These are phyloP conservation scores for Todiramphus chloris DNA, from an alignment of 2,113 vertebrate genomes.

Conservation along the genomic window DNA sequence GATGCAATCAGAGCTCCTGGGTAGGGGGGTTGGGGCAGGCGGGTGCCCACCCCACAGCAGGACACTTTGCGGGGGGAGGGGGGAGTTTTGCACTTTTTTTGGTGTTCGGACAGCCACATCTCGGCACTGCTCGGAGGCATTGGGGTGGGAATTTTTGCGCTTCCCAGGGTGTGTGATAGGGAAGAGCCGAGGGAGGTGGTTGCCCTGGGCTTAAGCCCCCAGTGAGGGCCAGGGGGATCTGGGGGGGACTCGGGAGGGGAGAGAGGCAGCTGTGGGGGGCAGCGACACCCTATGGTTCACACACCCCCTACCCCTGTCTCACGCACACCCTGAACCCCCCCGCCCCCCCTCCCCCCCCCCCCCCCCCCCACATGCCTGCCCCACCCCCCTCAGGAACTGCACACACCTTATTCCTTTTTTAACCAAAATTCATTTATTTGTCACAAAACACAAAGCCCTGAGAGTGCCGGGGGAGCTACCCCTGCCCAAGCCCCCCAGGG, in stretches of 20 bases:
- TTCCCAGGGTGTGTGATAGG: not conserved
- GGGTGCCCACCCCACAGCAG: fast-evolving
- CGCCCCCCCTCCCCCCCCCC: not conserved
- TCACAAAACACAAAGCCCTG: not conserved
- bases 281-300: not conserved
- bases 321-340: not conserved
- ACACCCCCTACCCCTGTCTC: fast-evolving
- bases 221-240: fast-evolving
- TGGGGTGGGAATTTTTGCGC: not conserved
- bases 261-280: fast-evolving
- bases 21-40: not conserved
- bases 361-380: fast-evolving
- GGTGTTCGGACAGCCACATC: too few species aligned
- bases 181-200: not conserved
- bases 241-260: not conserved
- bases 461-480: not conserved
- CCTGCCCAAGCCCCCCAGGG: not conserved
- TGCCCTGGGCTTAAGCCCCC: not conserved
- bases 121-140: fast-evolving
- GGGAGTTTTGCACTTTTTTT: not conserved
- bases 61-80: not conserved
- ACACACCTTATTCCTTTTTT: not conserved
- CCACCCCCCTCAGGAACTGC: not conserved
- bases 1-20: not conserved
- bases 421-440: slow-evolving; percentile 53